Conservation (phyloP, 2,113 vertebrate genomes). For the Nettapus auritus region DNA sequence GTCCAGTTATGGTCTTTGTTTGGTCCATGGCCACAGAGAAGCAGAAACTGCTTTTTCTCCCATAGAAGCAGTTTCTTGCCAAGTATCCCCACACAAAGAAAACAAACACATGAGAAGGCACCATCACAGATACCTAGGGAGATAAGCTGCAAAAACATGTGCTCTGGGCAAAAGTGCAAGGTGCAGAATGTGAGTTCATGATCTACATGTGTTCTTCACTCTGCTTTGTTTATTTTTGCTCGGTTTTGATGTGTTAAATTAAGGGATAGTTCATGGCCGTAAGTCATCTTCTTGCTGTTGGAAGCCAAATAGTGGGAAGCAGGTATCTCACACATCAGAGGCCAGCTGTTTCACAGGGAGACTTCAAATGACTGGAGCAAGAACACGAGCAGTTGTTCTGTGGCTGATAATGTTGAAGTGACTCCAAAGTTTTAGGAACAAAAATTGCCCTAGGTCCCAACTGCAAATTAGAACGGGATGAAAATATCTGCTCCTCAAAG, state of each 20-base stretch:
- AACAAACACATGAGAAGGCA: conserved; percentile 59
- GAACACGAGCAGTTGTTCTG: conserved; percentile 27
- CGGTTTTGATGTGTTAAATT: conserved; percentile 60
- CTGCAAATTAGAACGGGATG: conserved; percentile 28
- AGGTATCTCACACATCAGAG: conserved; percentile 68
- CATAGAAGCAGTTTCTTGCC: conserved; percentile 43
- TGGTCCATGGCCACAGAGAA: conserved; percentile 24
- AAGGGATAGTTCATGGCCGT: conserved; percentile 68
- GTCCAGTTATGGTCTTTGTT: conserved; percentile 5
- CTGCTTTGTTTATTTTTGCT: conserved; percentile 71
- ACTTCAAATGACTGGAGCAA: conserved; percentile 31
- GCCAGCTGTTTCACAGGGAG: conserved; percentile 61
- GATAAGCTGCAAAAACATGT: conserved; percentile 62
- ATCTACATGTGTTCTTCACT: conserved; percentile 48
- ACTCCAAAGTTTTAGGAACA: conserved; percentile 26
- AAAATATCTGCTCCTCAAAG: conserved; percentile 30
- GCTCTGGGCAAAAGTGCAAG: conserved; percentile 50
- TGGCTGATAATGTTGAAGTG: conserved; percentile 16
- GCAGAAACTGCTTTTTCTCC: conserved; percentile 53
- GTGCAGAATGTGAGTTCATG: conserved; percentile 71
- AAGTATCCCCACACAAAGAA: conserved; percentile 63
- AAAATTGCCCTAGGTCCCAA: conserved; percentile 25
- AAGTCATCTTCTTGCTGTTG: conserved; percentile 60
- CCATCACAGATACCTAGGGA: conserved; percentile 53
- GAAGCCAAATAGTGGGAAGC: conserved; percentile 65